Evolutionary conservation across 2,113 vertebrate species (phyloP).

Genomic region (Pterocles gutturalis): DNA sequence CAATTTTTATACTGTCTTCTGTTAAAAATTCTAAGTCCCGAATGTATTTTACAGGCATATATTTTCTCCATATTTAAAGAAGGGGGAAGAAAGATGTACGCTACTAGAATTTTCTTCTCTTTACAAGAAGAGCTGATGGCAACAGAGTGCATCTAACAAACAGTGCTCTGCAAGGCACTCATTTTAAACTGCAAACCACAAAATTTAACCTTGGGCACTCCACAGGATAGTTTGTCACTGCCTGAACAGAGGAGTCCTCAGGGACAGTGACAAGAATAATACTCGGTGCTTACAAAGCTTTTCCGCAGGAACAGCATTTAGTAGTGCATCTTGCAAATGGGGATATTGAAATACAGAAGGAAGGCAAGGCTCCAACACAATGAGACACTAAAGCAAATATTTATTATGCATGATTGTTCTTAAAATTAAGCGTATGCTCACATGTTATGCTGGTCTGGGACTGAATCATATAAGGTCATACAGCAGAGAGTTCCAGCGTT

Average conservation of each 20-base stretch:
- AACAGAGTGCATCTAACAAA: not conserved
- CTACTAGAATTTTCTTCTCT: not conserved
- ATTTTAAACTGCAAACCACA: not conserved
- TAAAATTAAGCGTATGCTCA: not conserved
- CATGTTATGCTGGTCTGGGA: not conserved
- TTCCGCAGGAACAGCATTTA: not conserved
- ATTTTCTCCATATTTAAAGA: not conserved
- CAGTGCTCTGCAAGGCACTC: not conserved
- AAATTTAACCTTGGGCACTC: not conserved
- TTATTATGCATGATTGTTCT: not conserved
- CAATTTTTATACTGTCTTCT: not conserved
- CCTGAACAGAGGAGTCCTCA: not conserved
- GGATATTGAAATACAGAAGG: not conserved
- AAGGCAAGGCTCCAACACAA: not conserved
- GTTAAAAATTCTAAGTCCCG: not conserved
- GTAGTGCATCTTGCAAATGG: not conserved
- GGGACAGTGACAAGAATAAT: not conserved
- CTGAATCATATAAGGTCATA: not conserved
- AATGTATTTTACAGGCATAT: not conserved
- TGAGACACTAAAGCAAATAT: not conserved
- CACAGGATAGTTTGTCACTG: not conserved
- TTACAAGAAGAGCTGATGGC: not conserved
- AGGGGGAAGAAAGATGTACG: not conserved
- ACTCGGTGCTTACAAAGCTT: not conserved
- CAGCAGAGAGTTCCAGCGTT: not conserved